Conservation (phyloP, 53 echinoderm and acorn worm species). For the Pentamera pediparva region DNA sequence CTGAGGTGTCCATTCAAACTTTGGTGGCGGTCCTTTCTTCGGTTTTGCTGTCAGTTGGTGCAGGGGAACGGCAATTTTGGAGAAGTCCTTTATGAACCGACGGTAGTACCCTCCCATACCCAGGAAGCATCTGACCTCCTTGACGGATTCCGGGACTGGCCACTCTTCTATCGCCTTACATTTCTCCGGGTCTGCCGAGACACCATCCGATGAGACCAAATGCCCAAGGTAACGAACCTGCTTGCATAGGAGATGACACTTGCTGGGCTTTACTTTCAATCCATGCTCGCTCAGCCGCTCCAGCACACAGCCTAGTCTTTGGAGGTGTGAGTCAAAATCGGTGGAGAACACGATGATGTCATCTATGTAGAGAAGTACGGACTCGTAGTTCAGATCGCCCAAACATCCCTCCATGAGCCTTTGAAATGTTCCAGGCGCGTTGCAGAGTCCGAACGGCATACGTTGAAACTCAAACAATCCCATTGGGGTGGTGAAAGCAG, state of each 20-base stretch:
- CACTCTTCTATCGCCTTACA: conserved; percentile 33
- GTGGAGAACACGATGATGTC: conserved; percentile 49
- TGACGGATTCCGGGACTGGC: conserved; percentile 39
- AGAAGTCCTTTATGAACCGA: conserved; percentile 42
- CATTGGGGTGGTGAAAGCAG: conserved; percentile 15
- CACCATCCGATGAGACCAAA: conserved; percentile 37
- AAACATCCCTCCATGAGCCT: conserved; percentile 46
- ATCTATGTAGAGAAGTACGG: conserved; percentile 44
- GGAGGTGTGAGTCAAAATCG: conserved; percentile 38
- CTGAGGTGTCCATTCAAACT: conserved; percentile 31
- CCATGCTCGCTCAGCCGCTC: conserved; percentile 9
- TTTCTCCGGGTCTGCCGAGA: conserved; percentile 51
- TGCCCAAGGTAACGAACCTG: conserved; percentile 55
- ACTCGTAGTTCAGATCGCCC: conserved; percentile 41
- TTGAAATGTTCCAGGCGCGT: conserved; percentile 54
- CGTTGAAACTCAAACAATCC: conserved; percentile 41
- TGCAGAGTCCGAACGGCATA: conserved; percentile 54
- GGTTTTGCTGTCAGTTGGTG: not conserved
- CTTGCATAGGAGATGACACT: conserved; percentile 23
- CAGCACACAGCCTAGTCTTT: conserved; percentile 33
- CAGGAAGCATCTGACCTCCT: conserved; percentile 45
- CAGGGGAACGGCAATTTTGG: conserved; percentile 47
- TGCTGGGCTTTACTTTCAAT: conserved; percentile 44
- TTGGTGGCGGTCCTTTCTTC: not conserved
- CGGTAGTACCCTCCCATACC: conserved; percentile 58